A percentile compares a stretch with the other conserved stretches of the same genome.
These are phyloP conservation scores for Perca schrenkii DNA, from an alignment of 2,113 vertebrate species.

Conservation along the genomic window DNA sequence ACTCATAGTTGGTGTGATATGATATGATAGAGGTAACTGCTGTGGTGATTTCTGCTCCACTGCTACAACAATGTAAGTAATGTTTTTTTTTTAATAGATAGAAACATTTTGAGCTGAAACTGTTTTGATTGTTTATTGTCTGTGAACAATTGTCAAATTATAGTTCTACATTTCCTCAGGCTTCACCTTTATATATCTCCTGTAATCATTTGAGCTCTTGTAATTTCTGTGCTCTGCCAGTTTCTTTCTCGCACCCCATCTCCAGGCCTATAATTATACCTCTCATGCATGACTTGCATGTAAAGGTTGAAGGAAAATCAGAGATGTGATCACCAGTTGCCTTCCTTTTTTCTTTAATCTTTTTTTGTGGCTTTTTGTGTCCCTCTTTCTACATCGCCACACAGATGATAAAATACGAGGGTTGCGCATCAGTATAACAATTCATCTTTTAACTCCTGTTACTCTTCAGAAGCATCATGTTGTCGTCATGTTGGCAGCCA, in stretches of 20 bases:
- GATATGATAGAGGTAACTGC: neutral
- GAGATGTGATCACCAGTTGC: neutral
- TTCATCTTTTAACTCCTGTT: neutral
- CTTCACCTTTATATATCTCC: neutral
- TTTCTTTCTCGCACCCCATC: neutral
- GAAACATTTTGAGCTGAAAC: neutral
- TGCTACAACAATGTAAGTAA: neutral
- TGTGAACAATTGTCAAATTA: neutral
- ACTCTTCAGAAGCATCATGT: neutral
- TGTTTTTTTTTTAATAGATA: neutral
- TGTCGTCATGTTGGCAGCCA: neutral
- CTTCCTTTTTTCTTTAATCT: neutral
- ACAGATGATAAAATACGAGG: neutral
- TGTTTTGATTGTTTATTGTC: neutral
- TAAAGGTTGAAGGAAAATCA: slow-evolving; percentile 14
- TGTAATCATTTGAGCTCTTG: slow-evolving; percentile 12
- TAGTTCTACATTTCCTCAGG: neutral
- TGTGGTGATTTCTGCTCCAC: neutral
- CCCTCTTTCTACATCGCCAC: neutral
- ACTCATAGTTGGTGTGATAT: neutral
- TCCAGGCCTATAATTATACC: slow-evolving; percentile 18
- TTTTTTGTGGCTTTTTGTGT: neutral
- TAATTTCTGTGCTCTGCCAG: slow-evolving; percentile 9
- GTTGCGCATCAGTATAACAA: neutral
- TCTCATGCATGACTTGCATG: neutral